phyloP scores from a whole-genome alignment of 2,797 vertebrate genomes.

The Sebastes nivosus region DNA sequence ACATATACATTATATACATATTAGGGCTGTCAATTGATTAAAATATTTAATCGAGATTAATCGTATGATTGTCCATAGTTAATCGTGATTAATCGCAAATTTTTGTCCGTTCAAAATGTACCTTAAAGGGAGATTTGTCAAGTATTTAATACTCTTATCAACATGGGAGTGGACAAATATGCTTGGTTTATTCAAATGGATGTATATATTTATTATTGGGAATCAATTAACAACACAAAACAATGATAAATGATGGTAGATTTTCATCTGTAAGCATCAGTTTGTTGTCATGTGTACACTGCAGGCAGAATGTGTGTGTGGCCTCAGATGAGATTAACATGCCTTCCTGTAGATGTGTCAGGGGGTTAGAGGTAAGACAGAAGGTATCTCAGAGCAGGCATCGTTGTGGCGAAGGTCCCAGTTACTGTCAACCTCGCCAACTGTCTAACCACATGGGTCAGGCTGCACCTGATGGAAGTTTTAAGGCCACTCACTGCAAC shows the following conservation, averaged over 20 bases:
- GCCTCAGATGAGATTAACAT: slow-evolving; percentile 36
- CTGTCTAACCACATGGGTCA: slow-evolving; percentile 68
- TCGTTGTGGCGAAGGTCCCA: slow-evolving; percentile 56
- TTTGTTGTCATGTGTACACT: slow-evolving; percentile 4
- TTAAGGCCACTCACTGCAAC: slow-evolving; percentile 39
- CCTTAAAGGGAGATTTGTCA: too few relatives aligned
- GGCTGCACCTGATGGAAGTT: slow-evolving; percentile 48
- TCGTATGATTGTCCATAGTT: too few relatives aligned
- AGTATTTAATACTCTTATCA: too few relatives aligned
- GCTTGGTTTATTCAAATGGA: too few relatives aligned
- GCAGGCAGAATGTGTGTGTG: background rate
- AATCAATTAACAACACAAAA: too few relatives aligned
- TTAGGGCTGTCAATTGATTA: too few relatives aligned
- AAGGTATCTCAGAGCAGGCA: slow-evolving; percentile 43
- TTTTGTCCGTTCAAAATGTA: too few relatives aligned
- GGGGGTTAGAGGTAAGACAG: slow-evolving; percentile 55
- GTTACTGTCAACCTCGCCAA: slow-evolving; percentile 70
- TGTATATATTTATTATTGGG: too few relatives aligned
- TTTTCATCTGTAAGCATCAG: background rate
- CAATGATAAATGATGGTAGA: too few relatives aligned
- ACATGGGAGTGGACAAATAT: too few relatives aligned
- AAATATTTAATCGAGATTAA: too few relatives aligned
- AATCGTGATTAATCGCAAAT: too few relatives aligned
- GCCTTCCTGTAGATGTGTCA: slow-evolving; percentile 46
- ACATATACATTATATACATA: background rate